Evolutionary conservation across 92 coral and sea anemone species (phyloP).

Genomic region (Paragorgia papillata): DNA sequence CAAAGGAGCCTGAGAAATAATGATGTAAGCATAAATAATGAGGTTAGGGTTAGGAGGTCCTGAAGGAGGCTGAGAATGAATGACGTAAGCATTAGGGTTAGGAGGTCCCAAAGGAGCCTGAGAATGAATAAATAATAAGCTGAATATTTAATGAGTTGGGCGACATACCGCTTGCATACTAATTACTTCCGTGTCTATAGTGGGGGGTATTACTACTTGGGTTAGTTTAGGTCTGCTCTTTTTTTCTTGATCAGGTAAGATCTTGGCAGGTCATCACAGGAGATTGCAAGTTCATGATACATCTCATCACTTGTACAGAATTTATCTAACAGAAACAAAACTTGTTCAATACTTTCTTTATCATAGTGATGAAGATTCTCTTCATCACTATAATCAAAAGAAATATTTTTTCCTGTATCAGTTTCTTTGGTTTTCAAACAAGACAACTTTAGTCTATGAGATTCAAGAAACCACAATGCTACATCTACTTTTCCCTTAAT

Average conservation of each 20-base stretch:
- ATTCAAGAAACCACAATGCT: slow-evolving; percentile 45
- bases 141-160: too few species aligned
- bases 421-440: not conserved
- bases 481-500: slow-evolving; percentile 30
- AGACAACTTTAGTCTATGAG: slow-evolving; percentile 6
- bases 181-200: too few species aligned
- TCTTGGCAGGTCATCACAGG: slow-evolving; percentile 50
- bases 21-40: too few species aligned
- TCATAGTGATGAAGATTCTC: not conserved
- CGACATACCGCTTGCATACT: too few species aligned
- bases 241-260: slow-evolving; percentile 63
- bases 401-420: not conserved
- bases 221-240: slow-evolving; percentile 49
- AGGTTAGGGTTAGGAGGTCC: too few species aligned
- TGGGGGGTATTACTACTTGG: too few species aligned
- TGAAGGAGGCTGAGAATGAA: too few species aligned
- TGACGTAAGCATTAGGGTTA: too few species aligned
- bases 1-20: too few species aligned
- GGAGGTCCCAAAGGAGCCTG: too few species aligned
- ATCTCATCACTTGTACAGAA: slow-evolving; percentile 67
- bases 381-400: not conserved
- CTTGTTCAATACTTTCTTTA: slow-evolving; percentile 1
- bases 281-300: slow-evolving; percentile 60
- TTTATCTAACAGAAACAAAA: slow-evolving; percentile 22
- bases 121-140: too few species aligned